Base-by-base conservation (phyloP, 2,797 vertebrate genomes). In the Buceros bicornis region DNA sequence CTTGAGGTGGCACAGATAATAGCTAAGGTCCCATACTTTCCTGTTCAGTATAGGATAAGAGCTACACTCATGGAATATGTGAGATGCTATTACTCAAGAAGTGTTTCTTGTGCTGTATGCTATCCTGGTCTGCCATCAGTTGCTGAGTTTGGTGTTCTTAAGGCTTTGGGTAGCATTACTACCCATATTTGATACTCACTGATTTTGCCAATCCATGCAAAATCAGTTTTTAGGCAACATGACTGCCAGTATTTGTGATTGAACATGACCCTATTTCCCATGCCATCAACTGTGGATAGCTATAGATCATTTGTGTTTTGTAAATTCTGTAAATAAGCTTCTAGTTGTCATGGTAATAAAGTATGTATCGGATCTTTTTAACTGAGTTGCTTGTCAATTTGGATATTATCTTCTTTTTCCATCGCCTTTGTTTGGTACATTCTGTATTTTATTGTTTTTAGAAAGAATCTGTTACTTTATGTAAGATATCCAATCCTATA, bases 321-420 rank as follows among this genome's bases (percentile, higher is more conserved):
- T 94, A 95, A 95, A 96, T 96, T 91, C 95, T 97, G 96, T 97
- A 97, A 97, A 96, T 94, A 95, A 96, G 84, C 91, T 97, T 92
- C 79, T 97, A 92, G 96, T 94, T 97, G 97, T 96, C 93, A 93
- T 91, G 94, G 92, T 96, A 97, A 96, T 96, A 96, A 88, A 96
- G 91, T 95, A 90, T 97, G 94, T 97, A 96, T 95, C 77, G 47
- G 93, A 97, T 94, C 93, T 95, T 96, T 97, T 95, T 95, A 94
- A 96, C 85, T 70, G 95, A 95, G 95, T 96, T 95, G 95, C 87
- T 90, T 97, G 96, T 97, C 96, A 97, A 94, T 96, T 93, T 94
- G 91, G 93, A 64, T 94, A 94, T 93, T 90, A 94, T 42, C 92
- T 94, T 66, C 19, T 86, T 90, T 90, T 83, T 77, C 60, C 60